These are phyloP conservation scores for Thalassaphorura encarpata DNA, from an alignment of 1,140 invertebrate genomes.

Conservation along the genomic window DNA sequence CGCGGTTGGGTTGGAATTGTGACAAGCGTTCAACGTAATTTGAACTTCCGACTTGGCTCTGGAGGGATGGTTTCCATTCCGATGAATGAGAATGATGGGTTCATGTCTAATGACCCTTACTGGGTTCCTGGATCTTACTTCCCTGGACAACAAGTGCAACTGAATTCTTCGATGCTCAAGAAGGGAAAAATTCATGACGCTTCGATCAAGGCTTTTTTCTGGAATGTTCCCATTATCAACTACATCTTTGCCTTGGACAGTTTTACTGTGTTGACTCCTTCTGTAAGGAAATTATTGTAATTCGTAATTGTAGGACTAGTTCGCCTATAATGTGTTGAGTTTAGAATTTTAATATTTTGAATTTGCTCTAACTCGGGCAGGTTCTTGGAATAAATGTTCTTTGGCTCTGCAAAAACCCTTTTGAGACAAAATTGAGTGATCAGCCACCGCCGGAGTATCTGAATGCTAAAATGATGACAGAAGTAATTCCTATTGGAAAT, in stretches of 20 bases:
- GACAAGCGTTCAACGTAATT: constrained; percentile 12
- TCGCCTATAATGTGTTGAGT: neutral
- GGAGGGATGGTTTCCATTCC: constrained; percentile 9
- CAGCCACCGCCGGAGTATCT: neutral
- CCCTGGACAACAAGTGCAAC: neutral
- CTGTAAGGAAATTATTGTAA: neutral
- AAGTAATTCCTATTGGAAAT: constrained; percentile 6
- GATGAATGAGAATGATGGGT: constrained; percentile 19
- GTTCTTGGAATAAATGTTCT: neutral
- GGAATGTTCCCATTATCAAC: constrained; percentile 9
- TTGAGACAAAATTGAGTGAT: neutral
- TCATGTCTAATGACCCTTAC: constrained; percentile 23
- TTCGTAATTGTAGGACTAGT: neutral
- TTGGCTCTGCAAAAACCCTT: neutral
- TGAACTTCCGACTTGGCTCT: constrained; percentile 17
- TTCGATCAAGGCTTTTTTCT: constrained; percentile 10
- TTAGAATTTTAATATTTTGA: neutral
- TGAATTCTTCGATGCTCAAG: neutral
- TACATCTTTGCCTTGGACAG: constrained; percentile 2
- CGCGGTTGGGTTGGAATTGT: constrained; percentile 21
- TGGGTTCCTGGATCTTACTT: constrained; percentile 5
- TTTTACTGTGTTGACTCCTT: constrained; percentile 7
- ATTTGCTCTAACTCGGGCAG: neutral
- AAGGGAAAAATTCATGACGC: neutral
- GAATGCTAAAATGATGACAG: neutral